A percentile compares a stretch with the other conserved stretches of the same genome.
Evolutionary conservation across 2,888 invertebrate species (phyloP).

Genomic region (Tortrix viridana): DNA sequence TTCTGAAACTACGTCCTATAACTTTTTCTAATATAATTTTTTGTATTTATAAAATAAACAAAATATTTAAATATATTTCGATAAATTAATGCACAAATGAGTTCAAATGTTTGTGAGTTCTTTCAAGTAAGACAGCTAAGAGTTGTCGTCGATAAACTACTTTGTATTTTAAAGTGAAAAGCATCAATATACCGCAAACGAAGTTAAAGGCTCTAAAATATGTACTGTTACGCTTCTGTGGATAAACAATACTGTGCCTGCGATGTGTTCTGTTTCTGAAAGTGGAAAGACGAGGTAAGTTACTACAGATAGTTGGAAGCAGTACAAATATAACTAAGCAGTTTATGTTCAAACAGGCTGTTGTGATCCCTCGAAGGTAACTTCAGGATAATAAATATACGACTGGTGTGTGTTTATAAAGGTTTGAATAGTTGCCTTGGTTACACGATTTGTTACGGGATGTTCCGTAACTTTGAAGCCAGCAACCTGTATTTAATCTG

Average conservation of each 20-base stretch:
- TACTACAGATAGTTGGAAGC: slow-evolving; percentile 31
- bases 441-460: background rate
- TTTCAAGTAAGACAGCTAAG: too few relatives aligned
- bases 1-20: too few relatives aligned
- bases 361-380: slow-evolving; percentile 11
- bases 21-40: too few relatives aligned
- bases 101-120: too few relatives aligned
- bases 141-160: too few relatives aligned
- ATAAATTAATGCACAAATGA: too few relatives aligned
- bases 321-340: slow-evolving; percentile 31
- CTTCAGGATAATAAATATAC: background rate
- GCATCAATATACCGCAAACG: too few relatives aligned
- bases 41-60: too few relatives aligned
- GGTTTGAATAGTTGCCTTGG: background rate
- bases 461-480: too few relatives aligned
- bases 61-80: too few relatives aligned
- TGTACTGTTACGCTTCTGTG: slow-evolving; percentile 19
- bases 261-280: slow-evolving; percentile 37
- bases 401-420: background rate
- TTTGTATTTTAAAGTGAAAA: too few relatives aligned
- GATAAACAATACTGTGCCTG: background rate
- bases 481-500: too few relatives aligned
- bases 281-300: slow-evolving; percentile 34
- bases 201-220: background rate
- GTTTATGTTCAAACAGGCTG: slow-evolving; percentile 23